These are phyloP conservation scores for Cephus pygmeus DNA, from an alignment of 2,888 invertebrate species.

Conservation along the genomic window DNA sequence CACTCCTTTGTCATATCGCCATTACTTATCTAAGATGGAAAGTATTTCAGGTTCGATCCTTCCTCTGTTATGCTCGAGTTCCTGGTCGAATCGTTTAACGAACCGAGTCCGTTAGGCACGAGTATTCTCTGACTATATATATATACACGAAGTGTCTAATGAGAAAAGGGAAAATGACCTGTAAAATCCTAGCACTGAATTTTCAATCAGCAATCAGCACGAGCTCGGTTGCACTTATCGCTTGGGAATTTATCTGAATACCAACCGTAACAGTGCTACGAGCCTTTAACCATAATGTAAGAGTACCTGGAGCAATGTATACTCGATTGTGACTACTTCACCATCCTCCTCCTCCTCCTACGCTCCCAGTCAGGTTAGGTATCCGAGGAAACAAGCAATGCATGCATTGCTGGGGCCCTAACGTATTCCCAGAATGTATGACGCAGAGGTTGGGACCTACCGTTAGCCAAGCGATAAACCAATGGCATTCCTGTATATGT, in stretches of 20 bases:
- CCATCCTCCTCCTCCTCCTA: not conserved
- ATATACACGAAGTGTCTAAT: not conserved
- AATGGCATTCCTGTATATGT: slow-evolving; percentile 17
- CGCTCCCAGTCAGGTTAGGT: not conserved
- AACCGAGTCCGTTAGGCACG: not conserved
- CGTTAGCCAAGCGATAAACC: slow-evolving; percentile 52
- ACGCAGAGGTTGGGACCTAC: slow-evolving; percentile 51
- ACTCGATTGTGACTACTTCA: not conserved
- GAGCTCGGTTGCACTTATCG: not conserved
- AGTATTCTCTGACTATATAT: not conserved
- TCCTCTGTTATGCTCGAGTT: not conserved
- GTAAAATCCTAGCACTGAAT: not conserved
- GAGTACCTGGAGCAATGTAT: not conserved
- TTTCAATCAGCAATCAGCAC: not conserved
- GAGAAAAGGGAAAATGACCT: not conserved
- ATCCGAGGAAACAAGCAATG: not conserved
- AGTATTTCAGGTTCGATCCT: not conserved
- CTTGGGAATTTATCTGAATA: not conserved
- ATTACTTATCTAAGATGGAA: not conserved
- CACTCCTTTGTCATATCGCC: not conserved
- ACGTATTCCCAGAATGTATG: slow-evolving; percentile 44
- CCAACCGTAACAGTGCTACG: not conserved
- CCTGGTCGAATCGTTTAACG: not conserved
- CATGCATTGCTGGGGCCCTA: not conserved
- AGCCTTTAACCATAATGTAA: not conserved